Evolutionary conservation across 2,888 invertebrate genomes (phyloP), one percentile per base, ranked within the genome.

Genomic region (Drosophila parthenogenetica): DNA sequence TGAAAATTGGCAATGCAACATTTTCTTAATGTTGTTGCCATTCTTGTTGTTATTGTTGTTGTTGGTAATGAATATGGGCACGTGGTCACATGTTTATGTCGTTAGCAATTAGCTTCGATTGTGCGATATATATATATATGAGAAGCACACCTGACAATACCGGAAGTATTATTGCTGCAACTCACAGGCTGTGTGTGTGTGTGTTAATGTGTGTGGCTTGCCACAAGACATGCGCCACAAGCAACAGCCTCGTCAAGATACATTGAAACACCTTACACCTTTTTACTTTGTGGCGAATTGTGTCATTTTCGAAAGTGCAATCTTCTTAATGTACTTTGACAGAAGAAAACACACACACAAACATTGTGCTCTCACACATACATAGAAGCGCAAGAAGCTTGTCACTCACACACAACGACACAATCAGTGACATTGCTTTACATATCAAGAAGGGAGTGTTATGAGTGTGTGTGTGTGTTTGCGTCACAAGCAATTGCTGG

Each of bases 241-340:
- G 46, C 35, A 62, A 62, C 53, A 59, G 32, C 14, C 55, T 16
- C 16, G 54, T 43, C 60, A 60, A n/a, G 46, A 8, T 22, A 51
- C 46, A 57, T 48, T 40, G 40, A 42, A 71, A 29, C 46, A 25
- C 25, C 51, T 40, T 60, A 62, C 74, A 67, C 68, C 66, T 66
- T 69, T 71, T 65, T 46, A 66, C 70, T 69, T 67, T 77, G 72
- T 72, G 70, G 69, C 53, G 58, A 77, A 79, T 77, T 72, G 80
- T 81, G 86, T 83, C 88, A 83, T 77, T 85, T 78, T 69, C 72
- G 69, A 81, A 74, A 88, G 83, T 88, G 88, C 89, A 89, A 88
- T 88, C 75, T 88, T 77, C 87, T 73, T 89, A 86, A 88, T 88
- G 89, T 83, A 81, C 81, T 77, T 75, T 68, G 73, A 60, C 73